A percentile compares a stretch with the other conserved stretches of the same genome.
phyloP scores from a whole-genome alignment of 2,113 vertebrate species.

The Ceyx cyanopectus region DNA sequence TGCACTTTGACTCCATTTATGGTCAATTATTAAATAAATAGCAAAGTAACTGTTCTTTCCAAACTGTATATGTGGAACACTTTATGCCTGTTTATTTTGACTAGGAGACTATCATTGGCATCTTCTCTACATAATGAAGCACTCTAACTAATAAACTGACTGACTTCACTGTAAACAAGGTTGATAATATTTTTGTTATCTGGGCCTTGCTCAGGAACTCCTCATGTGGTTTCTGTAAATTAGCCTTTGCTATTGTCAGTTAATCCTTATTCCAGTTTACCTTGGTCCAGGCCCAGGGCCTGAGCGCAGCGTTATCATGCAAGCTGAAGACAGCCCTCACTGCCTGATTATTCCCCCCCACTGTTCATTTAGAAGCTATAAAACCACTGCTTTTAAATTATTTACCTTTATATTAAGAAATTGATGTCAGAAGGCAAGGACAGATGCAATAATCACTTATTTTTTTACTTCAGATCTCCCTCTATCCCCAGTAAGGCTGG shows the following conservation, averaged over 20 bases:
- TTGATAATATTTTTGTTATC: slow-evolving; percentile 89
- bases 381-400: background rate
- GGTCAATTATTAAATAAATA: slow-evolving; percentile 91
- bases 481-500: background rate
- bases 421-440: background rate
- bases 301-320: slow-evolving; percentile 29
- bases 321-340: background rate
- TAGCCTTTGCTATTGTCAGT: slow-evolving; percentile 76
- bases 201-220: slow-evolving; percentile 79
- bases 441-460: background rate
- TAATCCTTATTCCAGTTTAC: slow-evolving; percentile 84
- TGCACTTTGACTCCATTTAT: slow-evolving; percentile 87
- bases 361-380: background rate
- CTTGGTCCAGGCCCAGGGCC: slow-evolving; percentile 68
- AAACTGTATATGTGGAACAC: slow-evolving; percentile 76
- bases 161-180: slow-evolving; percentile 81
- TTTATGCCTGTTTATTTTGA: slow-evolving; percentile 88
- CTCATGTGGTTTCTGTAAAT: slow-evolving; percentile 78
- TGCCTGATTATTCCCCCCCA: background rate
- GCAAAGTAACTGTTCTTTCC: slow-evolving; percentile 78
- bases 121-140: slow-evolving; percentile 88
- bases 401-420: background rate
- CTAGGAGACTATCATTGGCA: slow-evolving; percentile 81
- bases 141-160: slow-evolving; percentile 88
- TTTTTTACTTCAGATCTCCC: background rate